Percentiles rank a stretch among this genome's conserved stretches.
phyloP scores from a whole-genome alignment of 2,888 invertebrate species.

The Syrista parreyssii region DNA sequence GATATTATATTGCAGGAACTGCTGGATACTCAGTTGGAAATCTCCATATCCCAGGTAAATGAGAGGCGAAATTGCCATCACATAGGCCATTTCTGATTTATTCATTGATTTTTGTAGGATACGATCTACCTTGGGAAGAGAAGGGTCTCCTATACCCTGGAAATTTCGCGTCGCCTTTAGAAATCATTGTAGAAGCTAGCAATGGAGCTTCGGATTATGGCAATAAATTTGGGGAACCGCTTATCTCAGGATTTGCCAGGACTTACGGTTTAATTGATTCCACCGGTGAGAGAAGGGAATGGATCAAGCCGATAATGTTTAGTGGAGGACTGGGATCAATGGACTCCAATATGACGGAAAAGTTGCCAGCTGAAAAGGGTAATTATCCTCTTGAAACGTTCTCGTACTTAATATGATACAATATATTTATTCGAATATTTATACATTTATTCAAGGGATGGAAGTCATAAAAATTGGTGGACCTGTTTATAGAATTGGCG shows the following conservation, averaged over 20 bases:
- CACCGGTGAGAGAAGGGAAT: constrained; percentile 82
- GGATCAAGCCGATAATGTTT: constrained; percentile 99
- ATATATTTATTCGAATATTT: neutral
- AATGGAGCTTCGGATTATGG: constrained; percentile 99
- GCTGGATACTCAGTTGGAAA: constrained; percentile 97
- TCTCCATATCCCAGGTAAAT: constrained; percentile 84
- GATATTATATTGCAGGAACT: constrained; percentile 93
- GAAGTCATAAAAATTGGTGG: constrained; percentile 95
- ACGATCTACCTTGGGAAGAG: constrained; percentile 90
- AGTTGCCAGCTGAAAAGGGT: constrained; percentile 81
- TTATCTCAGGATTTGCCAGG: constrained; percentile 90
- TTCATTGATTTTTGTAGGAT: constrained; percentile 70
- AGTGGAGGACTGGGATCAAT: constrained; percentile 95
- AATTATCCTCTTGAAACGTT: constrained; percentile 12
- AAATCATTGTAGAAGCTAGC: constrained; percentile 94
- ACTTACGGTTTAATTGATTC: constrained; percentile 85
- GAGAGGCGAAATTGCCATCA: neutral
- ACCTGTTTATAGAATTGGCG: constrained; percentile 97
- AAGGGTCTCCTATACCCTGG: constrained; percentile 75
- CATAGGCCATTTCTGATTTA: neutral
- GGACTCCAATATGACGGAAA: constrained; percentile 84
- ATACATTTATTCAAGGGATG: constrained; percentile 73
- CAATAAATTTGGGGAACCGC: constrained; percentile 98
- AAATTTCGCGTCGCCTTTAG: constrained; percentile 90
- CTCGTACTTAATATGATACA: neutral